Conservation (phyloP, 2,113 vertebrate genomes). For the Hystrix brachyura region DNA sequence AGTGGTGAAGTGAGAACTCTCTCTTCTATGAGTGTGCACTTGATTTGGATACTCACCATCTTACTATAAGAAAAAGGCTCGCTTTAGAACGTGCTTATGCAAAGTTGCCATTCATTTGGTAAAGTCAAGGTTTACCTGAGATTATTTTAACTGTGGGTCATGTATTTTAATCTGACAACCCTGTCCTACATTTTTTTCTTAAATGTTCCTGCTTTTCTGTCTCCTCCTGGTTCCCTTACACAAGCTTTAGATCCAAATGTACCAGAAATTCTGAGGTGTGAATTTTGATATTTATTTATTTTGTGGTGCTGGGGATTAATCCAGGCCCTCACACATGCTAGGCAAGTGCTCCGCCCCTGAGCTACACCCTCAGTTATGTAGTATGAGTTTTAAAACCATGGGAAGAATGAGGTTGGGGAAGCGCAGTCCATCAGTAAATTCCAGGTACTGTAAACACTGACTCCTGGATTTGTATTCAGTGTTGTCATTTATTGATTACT, state of each 20-base stretch:
- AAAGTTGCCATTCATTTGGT: not conserved
- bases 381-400: not conserved
- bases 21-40: not conserved
- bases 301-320: not conserved
- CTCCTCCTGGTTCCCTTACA: not conserved
- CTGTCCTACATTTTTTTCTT: not conserved
- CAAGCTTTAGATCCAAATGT: not conserved
- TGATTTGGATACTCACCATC: not conserved
- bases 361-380: not conserved
- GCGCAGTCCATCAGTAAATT: not conserved
- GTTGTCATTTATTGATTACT: conserved; percentile 58
- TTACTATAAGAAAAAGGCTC: not conserved
- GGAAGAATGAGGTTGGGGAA: not conserved
- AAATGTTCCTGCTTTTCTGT: not conserved
- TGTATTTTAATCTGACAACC: not conserved
- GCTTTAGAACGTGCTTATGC: not conserved
- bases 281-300: not conserved
- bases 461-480: conserved; percentile 56
- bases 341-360: not conserved
- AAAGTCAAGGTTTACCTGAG: not conserved
- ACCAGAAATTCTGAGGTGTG: not conserved
- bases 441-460: not conserved
- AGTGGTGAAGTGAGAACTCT: not conserved
- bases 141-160: not conserved
- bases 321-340: not conserved